These are phyloP conservation scores for Hermaeophaga mercurialis DNA, from an alignment of 2,888 invertebrate species.

Conservation along the genomic window DNA sequence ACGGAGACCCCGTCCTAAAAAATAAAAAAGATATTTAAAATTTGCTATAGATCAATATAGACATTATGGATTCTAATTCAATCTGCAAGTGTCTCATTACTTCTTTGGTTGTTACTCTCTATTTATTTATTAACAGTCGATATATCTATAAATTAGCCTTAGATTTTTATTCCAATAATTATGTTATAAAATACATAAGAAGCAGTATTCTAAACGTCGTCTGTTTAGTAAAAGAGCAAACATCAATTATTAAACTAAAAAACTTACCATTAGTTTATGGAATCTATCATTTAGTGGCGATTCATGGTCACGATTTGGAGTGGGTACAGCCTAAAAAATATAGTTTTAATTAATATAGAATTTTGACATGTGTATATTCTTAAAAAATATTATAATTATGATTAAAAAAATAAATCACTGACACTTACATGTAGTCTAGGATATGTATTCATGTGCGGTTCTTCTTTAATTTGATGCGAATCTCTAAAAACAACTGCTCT, in stretches of 20 bases:
- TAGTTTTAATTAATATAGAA: background rate
- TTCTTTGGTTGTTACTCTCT: too few relatives aligned
- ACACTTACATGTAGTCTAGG: constrained; percentile 66
- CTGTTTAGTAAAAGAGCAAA: too few relatives aligned
- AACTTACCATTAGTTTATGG: constrained; percentile 7
- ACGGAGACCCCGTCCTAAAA: constrained; percentile 65
- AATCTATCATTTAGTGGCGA: constrained; percentile 6
- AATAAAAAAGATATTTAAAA: constrained; percentile 12
- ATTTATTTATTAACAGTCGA: too few relatives aligned
- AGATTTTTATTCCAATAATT: too few relatives aligned
- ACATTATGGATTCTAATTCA: too few relatives aligned
- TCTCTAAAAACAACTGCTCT: constrained; percentile 91
- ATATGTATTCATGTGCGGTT: constrained; percentile 64
- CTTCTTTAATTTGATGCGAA: constrained; percentile 80
- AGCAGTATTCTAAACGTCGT: constrained; percentile 6
- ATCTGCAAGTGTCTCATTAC: too few relatives aligned
- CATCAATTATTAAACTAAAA: too few relatives aligned
- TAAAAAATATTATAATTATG: background rate
- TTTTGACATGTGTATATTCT: too few relatives aligned
- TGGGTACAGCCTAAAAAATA: background rate
- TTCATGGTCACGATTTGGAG: constrained; percentile 3
- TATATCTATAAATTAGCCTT: too few relatives aligned
- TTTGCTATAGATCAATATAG: too few relatives aligned
- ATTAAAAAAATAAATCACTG: background rate
- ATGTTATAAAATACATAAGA: background rate